These are phyloP conservation scores for Megaptera novaeangliae DNA, from an alignment of 2,113 vertebrate genomes.

Conservation along the genomic window DNA sequence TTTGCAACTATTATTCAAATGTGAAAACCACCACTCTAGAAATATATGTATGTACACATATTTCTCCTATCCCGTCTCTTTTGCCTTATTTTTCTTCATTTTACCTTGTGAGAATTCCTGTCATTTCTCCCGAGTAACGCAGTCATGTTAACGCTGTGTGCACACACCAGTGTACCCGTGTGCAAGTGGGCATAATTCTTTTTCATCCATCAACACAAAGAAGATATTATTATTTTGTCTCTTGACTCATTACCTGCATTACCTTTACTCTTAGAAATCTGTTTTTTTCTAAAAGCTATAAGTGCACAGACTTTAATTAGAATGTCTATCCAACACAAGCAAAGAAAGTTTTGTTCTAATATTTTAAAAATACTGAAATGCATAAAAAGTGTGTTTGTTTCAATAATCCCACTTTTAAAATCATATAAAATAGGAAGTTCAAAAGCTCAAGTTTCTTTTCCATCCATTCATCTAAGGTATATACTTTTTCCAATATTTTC, in stretches of 20 bases:
- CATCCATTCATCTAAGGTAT: neutral
- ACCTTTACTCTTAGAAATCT: conserved; percentile 32
- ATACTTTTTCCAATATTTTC: neutral
- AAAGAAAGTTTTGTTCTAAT: conserved; percentile 19
- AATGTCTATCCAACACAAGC: neutral
- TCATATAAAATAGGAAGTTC: neutral
- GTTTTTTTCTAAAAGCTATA: neutral
- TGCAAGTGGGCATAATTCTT: neutral
- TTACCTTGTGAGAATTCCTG: neutral
- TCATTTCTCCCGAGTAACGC: conserved; percentile 6
- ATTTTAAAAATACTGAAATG: conserved; percentile 39
- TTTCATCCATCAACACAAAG: neutral
- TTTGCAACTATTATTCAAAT: conserved; percentile 3
- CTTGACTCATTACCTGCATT: neutral
- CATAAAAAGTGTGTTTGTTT: neutral
- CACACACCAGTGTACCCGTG: neutral
- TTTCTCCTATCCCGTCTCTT: neutral
- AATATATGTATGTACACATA: neutral
- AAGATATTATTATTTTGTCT: conserved; percentile 46
- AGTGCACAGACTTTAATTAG: neutral
- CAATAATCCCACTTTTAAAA: neutral
- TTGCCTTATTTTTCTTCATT: conserved; percentile 42
- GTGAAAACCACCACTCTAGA: neutral
- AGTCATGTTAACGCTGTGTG: neutral
- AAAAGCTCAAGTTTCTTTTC: neutral